Conservation (phyloP, 2,113 vertebrate species). For the Apistogramma diplotaenia region DNA sequence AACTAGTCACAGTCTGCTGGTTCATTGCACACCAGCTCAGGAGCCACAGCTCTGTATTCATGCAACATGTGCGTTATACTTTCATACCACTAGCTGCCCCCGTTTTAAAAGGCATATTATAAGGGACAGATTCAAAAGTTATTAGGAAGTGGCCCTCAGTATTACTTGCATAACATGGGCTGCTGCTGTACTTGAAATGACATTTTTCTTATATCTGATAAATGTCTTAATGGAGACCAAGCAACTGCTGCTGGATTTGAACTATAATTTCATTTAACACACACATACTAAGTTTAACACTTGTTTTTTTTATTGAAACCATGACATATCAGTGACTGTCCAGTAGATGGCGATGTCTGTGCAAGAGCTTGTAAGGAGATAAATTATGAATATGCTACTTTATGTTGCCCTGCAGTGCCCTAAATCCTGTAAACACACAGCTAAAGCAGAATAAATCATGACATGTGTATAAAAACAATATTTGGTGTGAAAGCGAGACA, state of each 20-base stretch:
- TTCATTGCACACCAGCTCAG: background rate
- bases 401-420: background rate
- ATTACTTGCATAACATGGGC: too few relatives aligned
- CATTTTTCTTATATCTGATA: too few relatives aligned
- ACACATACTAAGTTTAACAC: too few relatives aligned
- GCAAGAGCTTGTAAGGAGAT: background rate
- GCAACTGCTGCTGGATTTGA: too few relatives aligned
- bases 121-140: too few relatives aligned
- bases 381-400: background rate
- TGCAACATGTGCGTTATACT: background rate
- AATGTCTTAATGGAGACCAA: too few relatives aligned
- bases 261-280: too few relatives aligned
- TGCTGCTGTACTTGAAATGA: too few relatives aligned
- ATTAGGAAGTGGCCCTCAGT: too few relatives aligned
- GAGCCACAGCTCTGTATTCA: too few relatives aligned
- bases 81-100: background rate
- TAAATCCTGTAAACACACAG: background rate
- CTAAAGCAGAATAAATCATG: background rate
- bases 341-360: conserved; percentile 46
- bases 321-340: background rate
- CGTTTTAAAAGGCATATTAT: background rate
- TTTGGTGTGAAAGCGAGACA: too few relatives aligned
- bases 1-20: background rate
- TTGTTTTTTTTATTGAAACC: background rate
- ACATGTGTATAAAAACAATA: too few relatives aligned